These are phyloP conservation scores for Pipistrellus pipistrellus DNA, from an alignment of 2,797 vertebrate species.

Conservation along the genomic window DNA sequence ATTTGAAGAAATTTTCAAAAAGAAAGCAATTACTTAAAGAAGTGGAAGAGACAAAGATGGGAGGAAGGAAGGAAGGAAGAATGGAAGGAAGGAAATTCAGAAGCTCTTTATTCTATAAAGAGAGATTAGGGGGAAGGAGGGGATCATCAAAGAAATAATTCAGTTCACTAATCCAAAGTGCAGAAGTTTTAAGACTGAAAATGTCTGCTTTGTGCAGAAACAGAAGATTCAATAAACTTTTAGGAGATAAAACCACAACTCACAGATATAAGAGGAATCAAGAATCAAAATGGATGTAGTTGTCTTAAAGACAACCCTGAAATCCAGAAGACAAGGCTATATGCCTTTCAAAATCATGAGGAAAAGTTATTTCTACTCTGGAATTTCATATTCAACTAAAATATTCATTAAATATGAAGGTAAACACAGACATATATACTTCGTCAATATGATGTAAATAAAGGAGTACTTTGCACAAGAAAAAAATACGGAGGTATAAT, in stretches of 20 bases:
- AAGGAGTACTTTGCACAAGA: neutral
- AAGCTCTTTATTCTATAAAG: neutral
- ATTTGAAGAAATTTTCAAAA: conserved; percentile 38
- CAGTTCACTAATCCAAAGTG: neutral
- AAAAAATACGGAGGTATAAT: neutral
- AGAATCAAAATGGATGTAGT: neutral
- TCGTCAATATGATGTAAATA: neutral
- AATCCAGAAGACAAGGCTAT: neutral
- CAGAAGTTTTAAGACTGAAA: neutral
- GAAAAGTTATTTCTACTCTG: neutral
- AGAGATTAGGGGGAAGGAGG: neutral
- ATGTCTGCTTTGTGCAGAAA: neutral
- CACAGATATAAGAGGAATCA: neutral
- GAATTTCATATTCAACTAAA: neutral
- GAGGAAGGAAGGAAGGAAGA: neutral
- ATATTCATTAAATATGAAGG: neutral
- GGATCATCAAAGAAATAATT: conserved; percentile 14
- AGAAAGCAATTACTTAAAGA: neutral
- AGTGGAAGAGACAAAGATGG: neutral
- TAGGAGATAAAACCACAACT: neutral
- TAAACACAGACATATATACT: neutral
- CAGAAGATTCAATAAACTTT: neutral
- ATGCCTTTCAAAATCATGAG: neutral
- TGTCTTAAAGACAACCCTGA: neutral
- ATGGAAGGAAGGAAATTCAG: neutral